Evolutionary conservation across 2,888 invertebrate genomes (phyloP), one percentile per base, ranked within the genome.

Genomic region (Agrotis puta): DNA sequence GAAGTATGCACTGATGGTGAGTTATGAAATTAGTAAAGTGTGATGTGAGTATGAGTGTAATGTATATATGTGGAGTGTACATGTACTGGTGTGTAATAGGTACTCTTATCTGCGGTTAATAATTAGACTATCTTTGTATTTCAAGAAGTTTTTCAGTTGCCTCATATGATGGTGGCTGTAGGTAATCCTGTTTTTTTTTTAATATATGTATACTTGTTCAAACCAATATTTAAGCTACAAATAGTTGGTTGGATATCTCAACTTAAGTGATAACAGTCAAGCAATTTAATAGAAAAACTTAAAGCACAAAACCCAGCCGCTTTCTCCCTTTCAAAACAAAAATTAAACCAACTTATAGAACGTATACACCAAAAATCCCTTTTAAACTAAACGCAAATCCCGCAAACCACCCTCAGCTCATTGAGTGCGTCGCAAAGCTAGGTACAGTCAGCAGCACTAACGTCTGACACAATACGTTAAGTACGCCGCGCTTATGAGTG

Each of bases 401-500:
- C 90, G 86, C 92, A 91, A 93, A 92, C 90, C 89, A 77, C 87
- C 70, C 88, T 88, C 88, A 89, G 90, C 88, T 91, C 90, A 88
- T 92, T 90, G 88, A 86, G 85, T 81, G 73, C 77, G 82, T 76
- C 68, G 77, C 82, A 79, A 83, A 83, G 85, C 83, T 83, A 87
- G 80, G 81, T 79, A 75, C 84, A 78, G 82, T 85, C 81, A 22
- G 39, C 67, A 48, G 80, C 74, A 84, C 85, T 83, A 81, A 78
- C 82, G 83, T 79, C 88, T 88, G 86, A 87, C 85, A 88, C 94
- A 94, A 93, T 93, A 92, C 92, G 90, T 89, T 93, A 93, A 95
- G 92, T 90, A 92, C 91, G 90, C 90, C 88, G 88, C 91, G 94
- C 93, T 95, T 95, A 94, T 93, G 95, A 95, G 93, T 96, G 95